Percentiles rank a stretch among this genome's conserved stretches.
Evolutionary conservation across 2,888 invertebrate species (phyloP).

Genomic region (Dendrolimus houi): DNA sequence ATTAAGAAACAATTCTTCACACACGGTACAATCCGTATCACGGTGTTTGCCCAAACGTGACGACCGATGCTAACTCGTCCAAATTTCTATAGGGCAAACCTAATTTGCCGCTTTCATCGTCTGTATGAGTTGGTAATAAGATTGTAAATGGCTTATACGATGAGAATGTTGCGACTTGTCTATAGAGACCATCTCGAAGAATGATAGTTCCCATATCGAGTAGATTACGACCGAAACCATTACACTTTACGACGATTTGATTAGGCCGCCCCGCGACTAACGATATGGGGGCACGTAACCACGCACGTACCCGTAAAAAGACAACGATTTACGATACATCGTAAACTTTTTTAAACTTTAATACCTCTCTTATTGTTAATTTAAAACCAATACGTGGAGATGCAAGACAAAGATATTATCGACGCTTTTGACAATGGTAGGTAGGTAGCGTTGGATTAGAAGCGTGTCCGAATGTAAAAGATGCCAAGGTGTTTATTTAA

Average conservation of each 20-base stretch:
- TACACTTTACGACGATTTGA: slow-evolving; percentile 66
- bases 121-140: slow-evolving; percentile 14
- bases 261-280: slow-evolving; percentile 58
- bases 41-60: slow-evolving; percentile 55
- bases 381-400: slow-evolving; percentile 47
- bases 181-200: slow-evolving; percentile 45
- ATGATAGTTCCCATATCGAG: slow-evolving; percentile 66
- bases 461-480: background rate
- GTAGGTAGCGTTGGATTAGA: slow-evolving; percentile 7
- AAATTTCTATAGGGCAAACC: slow-evolving; percentile 13
- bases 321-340: slow-evolving; percentile 55
- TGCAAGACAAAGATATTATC: slow-evolving; percentile 33
- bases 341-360: slow-evolving; percentile 57
- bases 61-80: slow-evolving; percentile 28
- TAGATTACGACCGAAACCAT: slow-evolving; percentile 58
- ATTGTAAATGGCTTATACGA: slow-evolving; percentile 15
- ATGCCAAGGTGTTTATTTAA: background rate
- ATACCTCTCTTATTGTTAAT: slow-evolving; percentile 51
- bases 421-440: slow-evolving; percentile 9
- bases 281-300: slow-evolving; percentile 59
- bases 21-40: slow-evolving; percentile 48
- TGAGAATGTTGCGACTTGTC: slow-evolving; percentile 22
- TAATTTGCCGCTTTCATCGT: background rate
- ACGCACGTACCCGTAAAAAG: slow-evolving; percentile 40
- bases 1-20: slow-evolving; percentile 46